phyloP scores from a whole-genome alignment of 2,113 vertebrate genomes.

The Arizona elegans region DNA sequence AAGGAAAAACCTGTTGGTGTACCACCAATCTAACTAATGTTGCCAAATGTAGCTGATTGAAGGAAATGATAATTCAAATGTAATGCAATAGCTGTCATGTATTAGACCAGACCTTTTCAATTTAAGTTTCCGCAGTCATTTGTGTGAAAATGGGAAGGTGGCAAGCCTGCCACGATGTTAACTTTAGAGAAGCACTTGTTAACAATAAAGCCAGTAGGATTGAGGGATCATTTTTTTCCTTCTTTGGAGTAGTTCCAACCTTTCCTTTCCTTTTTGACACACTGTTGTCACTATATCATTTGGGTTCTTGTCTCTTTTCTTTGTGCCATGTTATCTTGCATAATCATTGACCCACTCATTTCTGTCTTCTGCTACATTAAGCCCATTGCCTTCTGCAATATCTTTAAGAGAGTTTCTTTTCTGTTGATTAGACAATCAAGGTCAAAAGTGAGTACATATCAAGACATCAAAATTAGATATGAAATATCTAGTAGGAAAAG shows the following conservation, averaged over 20 bases:
- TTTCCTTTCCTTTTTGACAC: neutral
- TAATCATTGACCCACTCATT: neutral
- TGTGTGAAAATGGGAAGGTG: neutral
- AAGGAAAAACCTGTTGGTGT: neutral
- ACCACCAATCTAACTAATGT: conserved; percentile 9
- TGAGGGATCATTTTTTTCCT: neutral
- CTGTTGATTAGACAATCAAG: neutral
- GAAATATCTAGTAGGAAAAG: neutral
- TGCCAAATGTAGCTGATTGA: conserved; percentile 19
- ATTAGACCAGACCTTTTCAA: neutral
- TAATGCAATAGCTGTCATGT: conserved; percentile 11
- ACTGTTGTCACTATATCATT: neutral
- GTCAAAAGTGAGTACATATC: neutral
- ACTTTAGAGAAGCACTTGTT: neutral
- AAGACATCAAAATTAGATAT: neutral
- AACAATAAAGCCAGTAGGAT: neutral
- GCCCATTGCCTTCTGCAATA: neutral
- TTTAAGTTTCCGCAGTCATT: neutral
- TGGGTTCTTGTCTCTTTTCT: neutral
- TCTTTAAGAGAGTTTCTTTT: neutral
- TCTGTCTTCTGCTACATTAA: neutral
- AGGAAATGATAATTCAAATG: conserved; percentile 10
- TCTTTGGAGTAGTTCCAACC: neutral
- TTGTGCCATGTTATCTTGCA: neutral
- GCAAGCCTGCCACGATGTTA: neutral